phyloP scores from a whole-genome alignment of 2,113 vertebrate genomes.

The Chaetops frenatus region DNA sequence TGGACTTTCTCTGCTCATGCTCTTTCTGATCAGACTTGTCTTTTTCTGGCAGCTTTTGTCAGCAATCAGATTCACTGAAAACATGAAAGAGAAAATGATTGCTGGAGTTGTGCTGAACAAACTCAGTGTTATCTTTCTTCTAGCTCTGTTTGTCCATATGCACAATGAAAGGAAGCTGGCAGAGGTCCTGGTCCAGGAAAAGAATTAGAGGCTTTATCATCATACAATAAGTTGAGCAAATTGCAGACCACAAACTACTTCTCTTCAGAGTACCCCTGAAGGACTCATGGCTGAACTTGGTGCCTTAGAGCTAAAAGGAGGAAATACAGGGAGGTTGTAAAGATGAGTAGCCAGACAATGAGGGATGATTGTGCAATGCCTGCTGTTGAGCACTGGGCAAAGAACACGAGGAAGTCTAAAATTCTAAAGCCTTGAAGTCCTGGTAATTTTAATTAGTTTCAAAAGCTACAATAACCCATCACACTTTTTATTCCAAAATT shows the following conservation, averaged over 20 bases:
- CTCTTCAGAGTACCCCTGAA: background rate
- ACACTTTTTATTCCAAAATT: background rate
- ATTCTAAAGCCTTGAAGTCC: background rate
- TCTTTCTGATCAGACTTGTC: slow-evolving; percentile 28
- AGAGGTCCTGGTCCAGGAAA: slow-evolving; percentile 33
- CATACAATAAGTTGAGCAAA: slow-evolving; percentile 36
- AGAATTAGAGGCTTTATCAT: slow-evolving; percentile 35
- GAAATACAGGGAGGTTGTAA: background rate
- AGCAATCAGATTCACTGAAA: slow-evolving; percentile 6
- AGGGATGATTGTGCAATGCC: background rate
- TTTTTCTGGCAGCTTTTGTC: slow-evolving; percentile 22
- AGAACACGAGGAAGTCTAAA: background rate
- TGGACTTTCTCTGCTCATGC: background rate
- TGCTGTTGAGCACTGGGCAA: background rate
- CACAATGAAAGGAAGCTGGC: slow-evolving; percentile 56
- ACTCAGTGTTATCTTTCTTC: slow-evolving; percentile 1
- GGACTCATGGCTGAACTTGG: background rate
- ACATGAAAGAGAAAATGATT: slow-evolving; percentile 40
- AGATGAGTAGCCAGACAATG: background rate
- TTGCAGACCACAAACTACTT: slow-evolving; percentile 5
- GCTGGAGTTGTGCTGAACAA: slow-evolving; percentile 40
- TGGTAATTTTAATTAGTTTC: background rate
- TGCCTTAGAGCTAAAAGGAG: background rate
- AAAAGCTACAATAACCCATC: background rate
- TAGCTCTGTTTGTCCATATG: slow-evolving; percentile 28